Evolutionary conservation across 2,797 vertebrate species (phyloP).

Genomic region (Dipus sagitta): DNA sequence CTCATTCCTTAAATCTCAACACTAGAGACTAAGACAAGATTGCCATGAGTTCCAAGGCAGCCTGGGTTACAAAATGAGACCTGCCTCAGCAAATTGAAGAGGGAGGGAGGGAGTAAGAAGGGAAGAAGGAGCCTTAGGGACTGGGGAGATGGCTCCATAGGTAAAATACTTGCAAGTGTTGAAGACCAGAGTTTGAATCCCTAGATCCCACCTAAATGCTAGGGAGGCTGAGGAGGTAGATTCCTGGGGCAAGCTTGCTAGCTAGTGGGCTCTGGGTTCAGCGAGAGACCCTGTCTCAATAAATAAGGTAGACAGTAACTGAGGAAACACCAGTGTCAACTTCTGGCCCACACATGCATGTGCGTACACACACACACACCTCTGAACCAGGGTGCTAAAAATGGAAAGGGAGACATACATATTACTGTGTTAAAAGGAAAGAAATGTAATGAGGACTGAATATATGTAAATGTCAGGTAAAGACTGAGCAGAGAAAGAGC

Average conservation of each 20-base stretch:
- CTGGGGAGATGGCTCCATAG: too few species aligned
- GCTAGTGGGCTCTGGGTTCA: too few species aligned
- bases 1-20: neutral
- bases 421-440: constrained; percentile 16
- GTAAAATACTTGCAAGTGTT: too few species aligned
- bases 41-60: neutral
- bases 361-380: too few species aligned
- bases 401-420: constrained; percentile 15
- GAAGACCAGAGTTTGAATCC: too few species aligned
- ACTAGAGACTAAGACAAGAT: neutral
- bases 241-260: too few species aligned
- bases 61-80: neutral
- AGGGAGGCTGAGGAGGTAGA: too few species aligned
- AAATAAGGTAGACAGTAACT: too few species aligned
- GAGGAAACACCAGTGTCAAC: too few species aligned
- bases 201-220: neutral
- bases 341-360: too few species aligned
- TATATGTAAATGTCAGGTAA: neutral
- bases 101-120: neutral
- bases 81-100: neutral
- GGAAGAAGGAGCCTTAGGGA: neutral
- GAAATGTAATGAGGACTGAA: neutral
- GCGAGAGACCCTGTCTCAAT: too few species aligned
- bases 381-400: too few species aligned
- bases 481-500: neutral